These are phyloP conservation scores for Chalcis sispes DNA, from an alignment of 2,888 invertebrate species.

Conservation along the genomic window DNA sequence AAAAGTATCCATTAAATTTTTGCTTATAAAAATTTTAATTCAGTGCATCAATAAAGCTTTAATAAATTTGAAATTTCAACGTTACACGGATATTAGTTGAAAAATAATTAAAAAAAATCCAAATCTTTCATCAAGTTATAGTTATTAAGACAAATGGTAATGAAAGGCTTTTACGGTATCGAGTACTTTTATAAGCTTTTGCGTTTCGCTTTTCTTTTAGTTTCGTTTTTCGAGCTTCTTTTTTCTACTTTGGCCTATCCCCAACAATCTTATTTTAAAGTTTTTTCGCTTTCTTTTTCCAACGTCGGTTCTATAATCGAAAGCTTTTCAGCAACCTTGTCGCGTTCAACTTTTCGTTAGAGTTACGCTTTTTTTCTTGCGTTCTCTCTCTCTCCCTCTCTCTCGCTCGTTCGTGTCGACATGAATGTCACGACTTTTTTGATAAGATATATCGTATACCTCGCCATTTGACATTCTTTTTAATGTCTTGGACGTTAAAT, in stretches of 20 bases:
- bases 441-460: conserved; percentile 7
- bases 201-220: too few relatives aligned
- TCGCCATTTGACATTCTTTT: background rate
- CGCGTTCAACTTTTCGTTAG: conserved; percentile 23
- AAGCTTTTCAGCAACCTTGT: conserved; percentile 24
- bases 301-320: background rate
- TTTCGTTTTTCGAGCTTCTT: background rate
- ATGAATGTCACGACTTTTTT: conserved; percentile 19
- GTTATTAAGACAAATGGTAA: background rate
- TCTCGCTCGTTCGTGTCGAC: conserved; percentile 4
- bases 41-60: too few relatives aligned
- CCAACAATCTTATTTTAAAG: conserved; percentile 17
- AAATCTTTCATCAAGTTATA: too few relatives aligned
- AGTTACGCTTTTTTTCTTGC: background rate
- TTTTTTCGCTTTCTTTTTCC: background rate
- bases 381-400: too few relatives aligned
- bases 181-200: too few relatives aligned
- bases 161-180: background rate
- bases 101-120: too few relatives aligned
- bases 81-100: too few relatives aligned
- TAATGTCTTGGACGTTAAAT: background rate
- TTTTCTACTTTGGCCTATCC: background rate
- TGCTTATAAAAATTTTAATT: too few relatives aligned
- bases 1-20: too few relatives aligned
- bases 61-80: too few relatives aligned